A percentile compares a stretch with the other conserved stretches of the same genome.
phyloP scores from a whole-genome alignment of 2,113 vertebrate genomes.

The Xenus cinereus region DNA sequence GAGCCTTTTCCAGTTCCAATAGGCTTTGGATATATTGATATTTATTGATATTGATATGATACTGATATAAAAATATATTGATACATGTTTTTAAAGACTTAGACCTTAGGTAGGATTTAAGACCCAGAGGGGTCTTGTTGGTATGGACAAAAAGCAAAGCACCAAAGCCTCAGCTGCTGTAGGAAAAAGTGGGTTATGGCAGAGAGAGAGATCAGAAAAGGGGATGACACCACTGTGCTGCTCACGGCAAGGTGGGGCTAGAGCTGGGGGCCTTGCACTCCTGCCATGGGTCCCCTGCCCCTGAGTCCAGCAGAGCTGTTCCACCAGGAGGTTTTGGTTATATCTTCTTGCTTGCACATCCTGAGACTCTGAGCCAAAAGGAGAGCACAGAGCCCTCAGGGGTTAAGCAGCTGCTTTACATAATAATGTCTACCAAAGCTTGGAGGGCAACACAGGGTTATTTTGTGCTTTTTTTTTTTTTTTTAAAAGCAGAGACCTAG shows the following conservation, averaged over 20 bases:
- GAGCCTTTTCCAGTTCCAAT: not conserved
- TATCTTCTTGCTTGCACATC: not conserved
- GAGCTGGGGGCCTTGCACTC: not conserved
- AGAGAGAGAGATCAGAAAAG: not conserved
- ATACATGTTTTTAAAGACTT: not conserved
- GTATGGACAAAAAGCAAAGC: not conserved
- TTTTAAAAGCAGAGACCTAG: not conserved
- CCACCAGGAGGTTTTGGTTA: not conserved
- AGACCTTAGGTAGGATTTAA: not conserved
- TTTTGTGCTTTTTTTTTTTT: not conserved
- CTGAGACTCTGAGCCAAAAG: not conserved
- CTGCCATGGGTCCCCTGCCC: not conserved
- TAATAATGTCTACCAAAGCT: not conserved
- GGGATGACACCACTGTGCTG: not conserved
- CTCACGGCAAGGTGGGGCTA: not conserved
- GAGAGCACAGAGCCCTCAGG: not conserved
- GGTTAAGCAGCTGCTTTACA: constrained; percentile 10
- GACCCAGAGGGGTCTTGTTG: not conserved
- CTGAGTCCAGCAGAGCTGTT: not conserved
- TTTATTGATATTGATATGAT: too few species aligned
- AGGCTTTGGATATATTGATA: not conserved
- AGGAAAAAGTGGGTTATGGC: not conserved
- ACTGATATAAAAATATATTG: too few species aligned
- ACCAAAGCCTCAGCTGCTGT: not conserved
- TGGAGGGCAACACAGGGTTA: not conserved